phyloP scores from a whole-genome alignment of 1,140 invertebrate genomes.

The Dreissena polymorpha region DNA sequence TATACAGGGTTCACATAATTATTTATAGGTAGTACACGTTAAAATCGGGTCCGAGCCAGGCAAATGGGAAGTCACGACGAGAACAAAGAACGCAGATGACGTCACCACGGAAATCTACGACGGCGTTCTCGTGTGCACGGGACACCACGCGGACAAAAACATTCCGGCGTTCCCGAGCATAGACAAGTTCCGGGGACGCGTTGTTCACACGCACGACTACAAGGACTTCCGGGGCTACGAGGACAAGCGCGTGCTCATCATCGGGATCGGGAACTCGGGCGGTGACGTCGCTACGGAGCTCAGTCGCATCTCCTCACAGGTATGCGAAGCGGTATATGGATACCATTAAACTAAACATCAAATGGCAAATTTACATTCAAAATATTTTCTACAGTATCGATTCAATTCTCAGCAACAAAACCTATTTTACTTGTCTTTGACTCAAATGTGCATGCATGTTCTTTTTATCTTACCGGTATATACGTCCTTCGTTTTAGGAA shows the following conservation, averaged over 20 bases:
- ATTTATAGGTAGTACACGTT: too few relatives aligned
- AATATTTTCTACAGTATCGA: too few relatives aligned
- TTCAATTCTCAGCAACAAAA: too few relatives aligned
- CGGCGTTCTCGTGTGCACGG: slow-evolving; percentile 74
- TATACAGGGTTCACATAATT: too few relatives aligned
- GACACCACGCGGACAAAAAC: slow-evolving; percentile 78
- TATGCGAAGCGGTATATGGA: too few relatives aligned
- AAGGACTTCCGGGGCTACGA: slow-evolving; percentile 74
- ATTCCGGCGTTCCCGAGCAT: slow-evolving; percentile 76
- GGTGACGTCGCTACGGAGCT: slow-evolving; percentile 80
- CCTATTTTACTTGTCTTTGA: too few relatives aligned
- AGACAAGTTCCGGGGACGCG: slow-evolving; percentile 79
- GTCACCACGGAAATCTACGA: slow-evolving; percentile 69
- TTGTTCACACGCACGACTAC: slow-evolving; percentile 81
- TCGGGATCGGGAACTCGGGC: slow-evolving; percentile 82
- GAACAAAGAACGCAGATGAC: slow-evolving; percentile 76
- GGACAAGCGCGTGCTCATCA: slow-evolving; percentile 79
- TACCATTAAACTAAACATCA: neutral
- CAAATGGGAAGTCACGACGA: slow-evolving; percentile 72
- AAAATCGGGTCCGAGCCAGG: slow-evolving; percentile 6
- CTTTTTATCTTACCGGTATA: too few relatives aligned
- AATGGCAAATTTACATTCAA: too few relatives aligned
- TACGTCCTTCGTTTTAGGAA: too few relatives aligned
- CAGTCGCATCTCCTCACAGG: slow-evolving; percentile 78
- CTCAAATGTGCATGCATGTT: too few relatives aligned